These are phyloP conservation scores for Drosophila colorata DNA, from an alignment of 2,888 invertebrate species.

Conservation along the genomic window DNA sequence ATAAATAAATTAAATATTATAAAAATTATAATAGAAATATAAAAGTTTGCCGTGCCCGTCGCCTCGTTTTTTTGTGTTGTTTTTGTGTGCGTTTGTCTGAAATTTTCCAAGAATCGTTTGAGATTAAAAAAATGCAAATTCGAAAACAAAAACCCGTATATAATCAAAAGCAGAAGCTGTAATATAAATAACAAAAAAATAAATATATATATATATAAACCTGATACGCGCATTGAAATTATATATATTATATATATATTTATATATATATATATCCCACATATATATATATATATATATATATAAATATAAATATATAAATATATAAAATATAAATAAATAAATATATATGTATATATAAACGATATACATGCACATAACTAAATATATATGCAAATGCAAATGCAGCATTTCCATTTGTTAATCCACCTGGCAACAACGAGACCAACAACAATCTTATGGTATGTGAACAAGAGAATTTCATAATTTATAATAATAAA, in stretches of 20 bases:
- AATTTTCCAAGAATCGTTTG: constrained; percentile 36
- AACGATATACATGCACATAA: constrained; percentile 17
- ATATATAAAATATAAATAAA: not conserved
- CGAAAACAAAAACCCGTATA: constrained; percentile 27
- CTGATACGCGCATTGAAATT: constrained; percentile 23
- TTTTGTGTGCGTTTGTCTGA: constrained; percentile 35
- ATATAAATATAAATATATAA: constrained; percentile 4
- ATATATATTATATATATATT: constrained; percentile 5
- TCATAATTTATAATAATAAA: not conserved
- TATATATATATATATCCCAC: not conserved
- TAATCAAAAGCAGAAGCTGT: not conserved
- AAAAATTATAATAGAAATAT: not conserved
- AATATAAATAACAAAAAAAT: constrained; percentile 5
- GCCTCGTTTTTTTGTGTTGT: constrained; percentile 37
- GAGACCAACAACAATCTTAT: constrained; percentile 8
- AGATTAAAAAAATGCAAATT: constrained; percentile 48
- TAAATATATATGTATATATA: constrained; percentile 18
- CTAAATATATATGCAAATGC: constrained; percentile 4
- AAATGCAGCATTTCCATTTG: constrained; percentile 20
- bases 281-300: not conserved
- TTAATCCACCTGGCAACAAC: constrained; percentile 27
- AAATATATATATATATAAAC: constrained; percentile 28
- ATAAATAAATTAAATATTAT: not conserved
- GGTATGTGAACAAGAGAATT: constrained; percentile 20
- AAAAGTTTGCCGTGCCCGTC: constrained; percentile 34